Evolutionary conservation across 2,888 invertebrate species (phyloP), one percentile per base, ranked within the genome.

Genomic region (Digitonthophagus gazella): DNA sequence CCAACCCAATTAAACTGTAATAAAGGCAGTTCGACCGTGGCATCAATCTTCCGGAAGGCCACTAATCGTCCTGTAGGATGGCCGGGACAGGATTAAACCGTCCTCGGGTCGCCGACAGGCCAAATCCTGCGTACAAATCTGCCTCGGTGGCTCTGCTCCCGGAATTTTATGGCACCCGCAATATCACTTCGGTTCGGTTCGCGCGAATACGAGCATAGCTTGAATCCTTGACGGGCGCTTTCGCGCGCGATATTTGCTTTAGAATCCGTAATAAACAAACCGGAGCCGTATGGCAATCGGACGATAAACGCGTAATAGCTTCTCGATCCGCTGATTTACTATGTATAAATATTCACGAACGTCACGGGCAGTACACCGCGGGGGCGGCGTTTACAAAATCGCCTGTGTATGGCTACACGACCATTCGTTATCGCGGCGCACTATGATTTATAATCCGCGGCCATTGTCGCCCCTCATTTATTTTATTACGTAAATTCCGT

Each of bases 401-500:
- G 18, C 18, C 11, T 18, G n/a, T 54, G 1, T 58, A 18, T 14
- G 58, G 58, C 58, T 14, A 58, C 16, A 58, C 58, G 15, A 58
- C 58, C 58, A 58, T 58, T 16, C 15, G 58, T 18, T 18, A 14
- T 16, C 58, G 58, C 58, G 15, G 58, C 15, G 18, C 18, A 20
- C 61, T 18, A 61, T 61, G 61, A 61, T 61, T 61, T 61, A 61
- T 61, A 5, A 20, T 18, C 19, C 19, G 61, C 61, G 61, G 28
- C 28, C 61, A 14, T n/a, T 20, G 61, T 61, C 19, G 61, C 61
- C 20, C 18, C 20, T 61, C 61, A 61, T 61, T 61, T 61, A 61
- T 61, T 61, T 61, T 61, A 61, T 61, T 61, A 61, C 61, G 61
- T 61, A 61, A 61, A 61, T 20, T 18, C 61, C 61, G 61, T 11